These are phyloP conservation scores for Apamea monoglypha DNA, from an alignment of 2,888 invertebrate species.

Conservation along the genomic window DNA sequence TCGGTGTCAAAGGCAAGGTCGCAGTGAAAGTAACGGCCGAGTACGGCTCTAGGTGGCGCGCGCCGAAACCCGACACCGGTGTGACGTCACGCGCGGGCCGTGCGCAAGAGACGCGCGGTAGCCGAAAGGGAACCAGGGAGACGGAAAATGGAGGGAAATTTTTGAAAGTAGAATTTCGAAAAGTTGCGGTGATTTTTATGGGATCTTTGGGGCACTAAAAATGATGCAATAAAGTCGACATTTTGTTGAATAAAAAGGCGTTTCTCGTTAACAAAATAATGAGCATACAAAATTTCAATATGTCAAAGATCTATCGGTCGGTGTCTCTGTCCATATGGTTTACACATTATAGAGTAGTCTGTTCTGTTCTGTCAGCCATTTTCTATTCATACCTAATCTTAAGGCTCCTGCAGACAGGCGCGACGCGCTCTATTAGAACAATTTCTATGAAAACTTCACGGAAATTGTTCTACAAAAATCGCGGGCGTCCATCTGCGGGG, in stretches of 20 bases:
- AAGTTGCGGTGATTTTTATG: background rate
- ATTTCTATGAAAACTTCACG: too few relatives aligned
- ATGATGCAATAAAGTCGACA: background rate
- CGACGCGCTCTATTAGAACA: too few relatives aligned
- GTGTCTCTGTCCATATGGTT: background rate
- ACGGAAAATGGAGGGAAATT: slow-evolving; percentile 2
- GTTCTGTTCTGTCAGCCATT: background rate
- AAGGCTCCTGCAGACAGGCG: too few relatives aligned
- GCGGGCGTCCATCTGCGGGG: too few relatives aligned
- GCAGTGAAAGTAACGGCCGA: slow-evolving; percentile 80
- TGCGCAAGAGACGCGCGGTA: slow-evolving; percentile 82
- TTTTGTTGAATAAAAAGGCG: background rate
- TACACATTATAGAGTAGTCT: background rate
- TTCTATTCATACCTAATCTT: background rate
- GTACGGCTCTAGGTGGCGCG: slow-evolving; percentile 75
- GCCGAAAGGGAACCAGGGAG: slow-evolving; percentile 67
- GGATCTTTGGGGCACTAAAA: too few relatives aligned
- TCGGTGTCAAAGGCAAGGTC: slow-evolving; percentile 80
- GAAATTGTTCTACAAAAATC: too few relatives aligned
- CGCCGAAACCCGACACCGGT: slow-evolving; percentile 83
- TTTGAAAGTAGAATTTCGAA: background rate
- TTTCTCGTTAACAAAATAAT: background rate
- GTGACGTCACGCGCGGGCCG: slow-evolving; percentile 88
- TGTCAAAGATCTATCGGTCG: background rate
- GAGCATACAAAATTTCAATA: background rate